Conservation (phyloP, 2,113 vertebrate species). For the Microcebus ravelobensis region DNA sequence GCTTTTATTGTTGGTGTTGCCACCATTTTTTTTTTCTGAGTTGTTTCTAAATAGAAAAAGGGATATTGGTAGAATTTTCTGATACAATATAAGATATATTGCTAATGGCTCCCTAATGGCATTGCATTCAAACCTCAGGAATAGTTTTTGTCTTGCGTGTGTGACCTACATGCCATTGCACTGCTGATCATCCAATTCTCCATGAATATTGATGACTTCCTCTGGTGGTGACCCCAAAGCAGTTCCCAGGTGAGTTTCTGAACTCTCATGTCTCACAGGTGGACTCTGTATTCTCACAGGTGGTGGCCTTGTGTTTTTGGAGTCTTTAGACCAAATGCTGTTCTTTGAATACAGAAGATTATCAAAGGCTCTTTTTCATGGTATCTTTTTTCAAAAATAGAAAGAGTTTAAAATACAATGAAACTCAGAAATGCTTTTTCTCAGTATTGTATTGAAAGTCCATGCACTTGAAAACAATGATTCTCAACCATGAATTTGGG, state of each 20-base stretch:
- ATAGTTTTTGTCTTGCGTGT: slow-evolving; percentile 74
- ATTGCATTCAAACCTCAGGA: slow-evolving; percentile 62
- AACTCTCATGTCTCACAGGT: slow-evolving; percentile 1
- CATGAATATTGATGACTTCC: slow-evolving; percentile 61
- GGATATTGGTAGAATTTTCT: slow-evolving; percentile 75
- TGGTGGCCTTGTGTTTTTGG: slow-evolving; percentile 5
- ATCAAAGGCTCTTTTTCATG: slow-evolving; percentile 31
- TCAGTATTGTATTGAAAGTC: background rate
- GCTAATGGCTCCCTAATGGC: slow-evolving; percentile 68
- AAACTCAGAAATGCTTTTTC: slow-evolving; percentile 60
- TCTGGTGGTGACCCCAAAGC: background rate
- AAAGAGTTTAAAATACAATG: slow-evolving; percentile 53
- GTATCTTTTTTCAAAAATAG: background rate
- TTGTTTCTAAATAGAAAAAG: slow-evolving; percentile 80
- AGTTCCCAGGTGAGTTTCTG: slow-evolving; percentile 61
- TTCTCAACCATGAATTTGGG: background rate
- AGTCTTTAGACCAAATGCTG: background rate
- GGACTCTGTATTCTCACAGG: background rate
- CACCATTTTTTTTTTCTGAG: slow-evolving; percentile 52
- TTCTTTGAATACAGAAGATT: background rate
- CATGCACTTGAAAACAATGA: background rate
- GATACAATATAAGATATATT: slow-evolving; percentile 79
- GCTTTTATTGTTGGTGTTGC: slow-evolving; percentile 60
- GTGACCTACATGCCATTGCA: background rate
- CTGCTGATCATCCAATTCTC: slow-evolving; percentile 54